A percentile compares a stretch with the other conserved stretches of the same genome.
phyloP scores from a whole-genome alignment of 2,888 invertebrate genomes.

The Sepiola atlantica region DNA sequence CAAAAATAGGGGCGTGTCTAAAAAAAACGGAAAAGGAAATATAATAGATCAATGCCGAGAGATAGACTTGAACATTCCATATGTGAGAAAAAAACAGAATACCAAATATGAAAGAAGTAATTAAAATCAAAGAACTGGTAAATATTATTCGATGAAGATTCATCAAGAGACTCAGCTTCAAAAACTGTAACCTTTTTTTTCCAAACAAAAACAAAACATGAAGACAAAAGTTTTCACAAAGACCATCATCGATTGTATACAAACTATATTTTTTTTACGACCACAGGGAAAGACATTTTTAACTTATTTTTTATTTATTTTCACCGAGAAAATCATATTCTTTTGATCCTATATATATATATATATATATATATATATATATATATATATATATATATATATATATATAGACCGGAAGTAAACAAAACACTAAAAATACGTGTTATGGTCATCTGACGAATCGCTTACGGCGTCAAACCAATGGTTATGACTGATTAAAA shows the following conservation, averaged over 20 bases:
- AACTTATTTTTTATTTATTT: slow-evolving; percentile 24
- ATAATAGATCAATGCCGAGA: background rate
- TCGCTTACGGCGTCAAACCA: too few species aligned
- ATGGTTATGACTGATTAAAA: too few species aligned
- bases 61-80: background rate
- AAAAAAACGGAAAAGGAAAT: background rate
- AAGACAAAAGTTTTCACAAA: background rate
- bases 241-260: background rate
- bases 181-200: too few species aligned
- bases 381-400: too few species aligned
- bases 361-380: too few species aligned
- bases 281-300: background rate
- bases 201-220: too few species aligned
- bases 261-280: background rate
- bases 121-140: background rate
- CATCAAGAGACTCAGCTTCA: background rate
- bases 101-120: background rate
- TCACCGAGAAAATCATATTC: background rate
- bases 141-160: background rate
- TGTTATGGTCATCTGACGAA: too few species aligned
- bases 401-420: too few species aligned
- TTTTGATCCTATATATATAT: background rate
- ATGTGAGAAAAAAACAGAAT: background rate
- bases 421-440: too few species aligned
- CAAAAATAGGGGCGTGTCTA: background rate